Conservation (phyloP, 2,888 invertebrate genomes). For the Leucophenga maculata region DNA sequence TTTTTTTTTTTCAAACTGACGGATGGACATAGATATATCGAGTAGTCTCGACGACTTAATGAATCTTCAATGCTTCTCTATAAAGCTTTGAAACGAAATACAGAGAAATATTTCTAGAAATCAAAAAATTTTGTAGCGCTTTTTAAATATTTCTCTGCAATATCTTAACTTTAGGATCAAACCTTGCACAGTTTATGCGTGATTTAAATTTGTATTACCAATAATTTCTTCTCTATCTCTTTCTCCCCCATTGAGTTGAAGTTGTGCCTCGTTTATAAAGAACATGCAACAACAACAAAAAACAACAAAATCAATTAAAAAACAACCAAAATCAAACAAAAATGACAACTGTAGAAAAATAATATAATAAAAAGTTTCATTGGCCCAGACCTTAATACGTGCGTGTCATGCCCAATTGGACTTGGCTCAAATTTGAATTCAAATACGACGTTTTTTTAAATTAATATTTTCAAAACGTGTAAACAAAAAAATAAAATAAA, state of each 20-base stretch:
- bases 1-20: too few species aligned
- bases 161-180: too few species aligned
- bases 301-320: background rate
- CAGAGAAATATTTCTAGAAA: too few species aligned
- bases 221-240: background rate
- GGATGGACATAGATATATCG: too few species aligned
- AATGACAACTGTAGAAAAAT: conserved; percentile 25
- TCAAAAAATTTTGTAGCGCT: too few species aligned
- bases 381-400: conserved; percentile 67
- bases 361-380: conserved; percentile 46
- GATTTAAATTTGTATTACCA: conserved; percentile 12
- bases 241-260: background rate
- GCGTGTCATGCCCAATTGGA: conserved; percentile 41
- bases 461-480: background rate
- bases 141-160: too few species aligned
- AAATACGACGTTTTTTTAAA: background rate
- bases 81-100: too few species aligned
- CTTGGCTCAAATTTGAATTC: conserved; percentile 43
- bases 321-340: background rate
- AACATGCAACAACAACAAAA: background rate
- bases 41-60: too few species aligned
- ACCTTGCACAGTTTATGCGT: background rate
- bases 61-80: too few species aligned
- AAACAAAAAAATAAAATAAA: background rate
- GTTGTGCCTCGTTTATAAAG: background rate